Evolutionary conservation across 2,113 vertebrate species (phyloP).

Genomic region (Etheostoma cragini): DNA sequence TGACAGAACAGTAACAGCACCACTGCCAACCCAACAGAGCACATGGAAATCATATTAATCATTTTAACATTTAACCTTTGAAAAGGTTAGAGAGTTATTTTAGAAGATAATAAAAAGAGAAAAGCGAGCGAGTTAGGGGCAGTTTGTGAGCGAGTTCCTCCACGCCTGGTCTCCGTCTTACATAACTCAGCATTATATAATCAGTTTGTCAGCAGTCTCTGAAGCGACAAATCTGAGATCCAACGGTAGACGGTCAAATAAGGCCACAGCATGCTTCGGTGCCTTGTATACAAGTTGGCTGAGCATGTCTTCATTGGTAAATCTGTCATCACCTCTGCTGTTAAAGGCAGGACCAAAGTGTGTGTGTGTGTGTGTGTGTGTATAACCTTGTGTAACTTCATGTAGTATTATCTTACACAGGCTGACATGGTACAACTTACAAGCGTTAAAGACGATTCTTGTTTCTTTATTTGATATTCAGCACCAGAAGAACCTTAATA

Average conservation of each 20-base stretch:
- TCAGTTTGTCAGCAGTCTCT: constrained; percentile 29
- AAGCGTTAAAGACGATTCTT: neutral
- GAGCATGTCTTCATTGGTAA: neutral
- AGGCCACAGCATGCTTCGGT: constrained; percentile 2
- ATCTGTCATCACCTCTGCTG: neutral
- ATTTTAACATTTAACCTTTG: neutral
- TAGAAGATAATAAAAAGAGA: neutral
- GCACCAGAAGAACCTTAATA: neutral
- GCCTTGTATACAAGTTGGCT: neutral
- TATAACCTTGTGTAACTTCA: neutral
- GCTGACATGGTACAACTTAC: neutral
- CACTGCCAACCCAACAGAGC: neutral
- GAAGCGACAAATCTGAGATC: constrained; percentile 24
- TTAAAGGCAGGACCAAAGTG: neutral
- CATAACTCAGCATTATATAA: constrained; percentile 68
- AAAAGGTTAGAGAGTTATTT: neutral
- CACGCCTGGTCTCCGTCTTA: constrained; percentile 28
- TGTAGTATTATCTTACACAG: neutral
- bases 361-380: too few relatives aligned
- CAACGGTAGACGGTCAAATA: neutral
- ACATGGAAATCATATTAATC: neutral
- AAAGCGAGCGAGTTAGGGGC: neutral
- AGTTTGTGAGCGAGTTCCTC: constrained; percentile 29
- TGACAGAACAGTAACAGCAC: constrained; percentile 7
- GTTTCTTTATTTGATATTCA: neutral